Evolutionary conservation across 2,888 invertebrate genomes (phyloP).

Genomic region (Drosophila colorata): DNA sequence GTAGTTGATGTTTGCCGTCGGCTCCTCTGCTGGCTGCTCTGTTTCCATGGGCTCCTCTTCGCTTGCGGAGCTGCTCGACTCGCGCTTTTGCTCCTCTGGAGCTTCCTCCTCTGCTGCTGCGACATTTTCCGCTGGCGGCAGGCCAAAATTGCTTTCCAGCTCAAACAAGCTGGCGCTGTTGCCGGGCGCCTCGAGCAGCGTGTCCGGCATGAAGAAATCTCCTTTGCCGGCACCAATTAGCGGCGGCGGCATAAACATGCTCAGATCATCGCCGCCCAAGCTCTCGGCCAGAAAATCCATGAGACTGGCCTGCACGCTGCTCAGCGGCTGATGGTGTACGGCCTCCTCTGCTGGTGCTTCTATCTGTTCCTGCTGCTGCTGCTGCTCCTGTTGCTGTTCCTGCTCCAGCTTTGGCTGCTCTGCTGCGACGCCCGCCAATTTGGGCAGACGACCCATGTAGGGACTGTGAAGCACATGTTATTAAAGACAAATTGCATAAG

Average conservation of each 20-base stretch:
- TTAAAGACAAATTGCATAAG: not conserved
- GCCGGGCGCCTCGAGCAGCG: constrained; percentile 71
- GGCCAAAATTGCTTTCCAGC: constrained; percentile 48
- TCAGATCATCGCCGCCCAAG: constrained; percentile 79
- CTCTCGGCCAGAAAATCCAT: constrained; percentile 85
- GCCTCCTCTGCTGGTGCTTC: constrained; percentile 12
- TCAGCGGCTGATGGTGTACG: constrained; percentile 60
- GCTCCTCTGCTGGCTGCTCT: constrained; percentile 37
- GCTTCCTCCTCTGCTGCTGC: constrained; percentile 3
- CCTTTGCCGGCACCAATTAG: constrained; percentile 71
- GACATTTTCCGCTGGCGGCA: constrained; percentile 33
- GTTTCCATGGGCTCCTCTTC: constrained; percentile 48
- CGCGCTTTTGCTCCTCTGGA: constrained; percentile 8
- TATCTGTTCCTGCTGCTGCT: not conserved
- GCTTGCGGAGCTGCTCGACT: constrained; percentile 42
- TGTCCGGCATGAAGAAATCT: constrained; percentile 77
- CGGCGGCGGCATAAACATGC: constrained; percentile 79
- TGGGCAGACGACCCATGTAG: constrained; percentile 83
- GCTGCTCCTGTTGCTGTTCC: not conserved
- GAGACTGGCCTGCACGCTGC: constrained; percentile 83
- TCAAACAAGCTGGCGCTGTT: constrained; percentile 68
- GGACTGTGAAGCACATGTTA: constrained; percentile 67
- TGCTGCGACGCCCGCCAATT: constrained; percentile 23
- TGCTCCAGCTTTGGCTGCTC: not conserved
- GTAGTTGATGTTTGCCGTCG: constrained; percentile 64